These are phyloP conservation scores for Dromococcyx pavoninus DNA, from an alignment of 2,797 vertebrate species.

Conservation along the genomic window DNA sequence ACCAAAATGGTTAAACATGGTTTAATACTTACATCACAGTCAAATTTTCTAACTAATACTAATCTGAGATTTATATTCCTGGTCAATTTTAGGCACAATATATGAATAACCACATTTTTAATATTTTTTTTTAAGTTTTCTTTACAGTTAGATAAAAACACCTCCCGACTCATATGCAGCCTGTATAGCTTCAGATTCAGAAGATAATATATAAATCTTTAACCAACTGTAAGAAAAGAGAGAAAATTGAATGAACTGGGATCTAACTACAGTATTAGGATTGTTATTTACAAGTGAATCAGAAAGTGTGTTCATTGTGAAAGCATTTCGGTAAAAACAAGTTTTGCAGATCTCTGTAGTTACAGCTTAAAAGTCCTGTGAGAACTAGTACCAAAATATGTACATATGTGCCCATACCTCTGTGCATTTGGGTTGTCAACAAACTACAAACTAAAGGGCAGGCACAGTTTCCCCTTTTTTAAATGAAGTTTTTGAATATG, in stretches of 20 bases:
- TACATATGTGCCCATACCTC: accelerated
- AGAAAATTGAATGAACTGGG: neutral
- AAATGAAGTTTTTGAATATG: neutral
- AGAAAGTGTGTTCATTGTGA: neutral
- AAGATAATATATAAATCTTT: neutral
- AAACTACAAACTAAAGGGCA: neutral
- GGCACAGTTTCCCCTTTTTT: neutral
- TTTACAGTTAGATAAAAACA: neutral
- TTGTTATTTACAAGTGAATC: neutral
- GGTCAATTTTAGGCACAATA: neutral
- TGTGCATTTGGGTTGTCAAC: neutral
- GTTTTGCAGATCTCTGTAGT: neutral
- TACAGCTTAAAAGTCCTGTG: neutral
- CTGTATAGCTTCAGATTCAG: neutral
- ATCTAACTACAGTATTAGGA: neutral
- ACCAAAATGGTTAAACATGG: neutral
- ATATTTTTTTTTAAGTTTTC: neutral
- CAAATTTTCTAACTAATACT: neutral
- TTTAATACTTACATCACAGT: neutral
- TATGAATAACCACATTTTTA: neutral
- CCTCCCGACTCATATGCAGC: neutral
- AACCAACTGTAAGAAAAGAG: neutral
- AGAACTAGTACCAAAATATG: neutral
- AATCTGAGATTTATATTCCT: neutral
- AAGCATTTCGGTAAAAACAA: neutral